A percentile compares a stretch with the other conserved stretches of the same genome.
phyloP scores from a whole-genome alignment of 2,113 vertebrate genomes.

The Todiramphus chloris region DNA sequence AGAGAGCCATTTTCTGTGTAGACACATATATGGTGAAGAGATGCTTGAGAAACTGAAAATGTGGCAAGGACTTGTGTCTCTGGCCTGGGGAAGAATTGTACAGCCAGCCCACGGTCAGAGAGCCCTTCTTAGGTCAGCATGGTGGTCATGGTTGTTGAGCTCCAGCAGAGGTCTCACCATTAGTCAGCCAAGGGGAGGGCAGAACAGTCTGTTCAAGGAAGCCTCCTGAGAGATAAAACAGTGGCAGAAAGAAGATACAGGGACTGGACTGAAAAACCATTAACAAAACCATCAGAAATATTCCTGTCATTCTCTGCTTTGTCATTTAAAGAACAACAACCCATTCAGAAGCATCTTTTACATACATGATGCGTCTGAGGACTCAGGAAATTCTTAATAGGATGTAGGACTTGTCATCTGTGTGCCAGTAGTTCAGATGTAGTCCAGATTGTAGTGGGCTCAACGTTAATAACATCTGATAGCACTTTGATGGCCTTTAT shows the following conservation, averaged over 20 bases:
- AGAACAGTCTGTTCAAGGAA: not conserved
- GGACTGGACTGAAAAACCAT: not conserved
- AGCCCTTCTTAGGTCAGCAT: not conserved
- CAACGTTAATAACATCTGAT: not conserved
- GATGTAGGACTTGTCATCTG: conserved; percentile 48
- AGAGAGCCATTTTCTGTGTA: not conserved
- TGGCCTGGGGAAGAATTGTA: not conserved
- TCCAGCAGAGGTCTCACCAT: not conserved
- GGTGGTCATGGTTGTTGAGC: not conserved
- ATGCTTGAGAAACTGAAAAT: not conserved
- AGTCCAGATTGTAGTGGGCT: conserved; percentile 36
- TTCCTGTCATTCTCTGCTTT: not conserved
- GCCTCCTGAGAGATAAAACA: not conserved
- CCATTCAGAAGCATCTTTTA: not conserved
- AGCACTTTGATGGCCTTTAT: conserved; percentile 30
- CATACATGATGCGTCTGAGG: not conserved
- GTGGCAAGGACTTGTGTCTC: not conserved
- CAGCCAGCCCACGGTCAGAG: not conserved
- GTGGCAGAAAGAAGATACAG: not conserved
- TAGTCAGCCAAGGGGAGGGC: not conserved
- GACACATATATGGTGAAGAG: not conserved
- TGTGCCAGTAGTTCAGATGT: conserved; percentile 40
- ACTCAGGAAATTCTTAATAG: conserved; percentile 1
- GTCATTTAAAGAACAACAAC: not conserved
- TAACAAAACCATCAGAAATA: not conserved